A percentile compares a stretch with the other conserved stretches of the same genome.
Conservation (phyloP, 2,888 invertebrate genomes). For the Drosophila rellima region DNA sequence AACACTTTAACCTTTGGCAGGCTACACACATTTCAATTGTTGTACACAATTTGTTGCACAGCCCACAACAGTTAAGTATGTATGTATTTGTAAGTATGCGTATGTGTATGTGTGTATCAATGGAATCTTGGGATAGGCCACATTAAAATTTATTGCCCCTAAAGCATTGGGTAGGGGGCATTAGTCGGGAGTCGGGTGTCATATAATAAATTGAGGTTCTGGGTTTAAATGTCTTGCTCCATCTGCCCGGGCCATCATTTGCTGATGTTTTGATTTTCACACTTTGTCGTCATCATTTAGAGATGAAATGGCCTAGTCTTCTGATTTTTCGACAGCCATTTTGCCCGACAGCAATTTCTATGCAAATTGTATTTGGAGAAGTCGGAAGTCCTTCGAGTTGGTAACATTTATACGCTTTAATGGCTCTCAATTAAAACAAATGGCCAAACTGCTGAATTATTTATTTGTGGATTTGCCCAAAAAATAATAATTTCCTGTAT, state of each 20-base stretch:
- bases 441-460: conserved; percentile 46
- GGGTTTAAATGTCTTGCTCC: conserved; percentile 46
- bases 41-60: conserved; percentile 46
- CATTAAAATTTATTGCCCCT: conserved; percentile 80
- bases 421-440: conserved; percentile 59
- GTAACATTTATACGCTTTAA: conserved; percentile 27
- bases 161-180: conserved; percentile 40
- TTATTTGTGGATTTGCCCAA: conserved; percentile 32
- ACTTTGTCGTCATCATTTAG: conserved; percentile 46
- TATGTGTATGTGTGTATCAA: conserved; percentile 39
- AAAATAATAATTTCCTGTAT: conserved; percentile 70
- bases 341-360: conserved; percentile 19
- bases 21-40: conserved; percentile 75
- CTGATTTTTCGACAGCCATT: conserved; percentile 21
- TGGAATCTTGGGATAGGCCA: conserved; percentile 36
- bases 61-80: conserved; percentile 26
- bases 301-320: conserved; percentile 16
- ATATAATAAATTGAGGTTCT: conserved; percentile 57
- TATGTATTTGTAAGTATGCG: neutral
- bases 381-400: neutral
- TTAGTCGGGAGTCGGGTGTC: neutral
- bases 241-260: conserved; percentile 43
- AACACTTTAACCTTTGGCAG: conserved; percentile 78
- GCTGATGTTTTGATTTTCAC: conserved; percentile 52
- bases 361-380: conserved; percentile 27